These are phyloP conservation scores for Allophyes oxyacanthae DNA, from an alignment of 2,888 invertebrate genomes.

Conservation along the genomic window DNA sequence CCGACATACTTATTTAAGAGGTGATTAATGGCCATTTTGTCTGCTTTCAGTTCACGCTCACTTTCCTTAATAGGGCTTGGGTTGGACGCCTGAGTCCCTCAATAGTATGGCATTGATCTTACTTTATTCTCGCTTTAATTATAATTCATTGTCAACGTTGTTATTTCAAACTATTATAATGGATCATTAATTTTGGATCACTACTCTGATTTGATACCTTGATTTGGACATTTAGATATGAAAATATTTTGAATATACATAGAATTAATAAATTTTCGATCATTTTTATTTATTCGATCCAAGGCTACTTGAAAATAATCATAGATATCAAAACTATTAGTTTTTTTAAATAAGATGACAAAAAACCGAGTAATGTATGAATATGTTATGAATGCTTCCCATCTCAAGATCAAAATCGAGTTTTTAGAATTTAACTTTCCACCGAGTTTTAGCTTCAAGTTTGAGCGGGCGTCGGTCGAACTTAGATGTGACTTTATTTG, in stretches of 20 bases:
- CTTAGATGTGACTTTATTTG: constrained; percentile 8
- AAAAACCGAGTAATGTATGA: too few relatives aligned
- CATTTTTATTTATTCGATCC: too few relatives aligned
- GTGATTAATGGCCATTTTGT: constrained; percentile 50
- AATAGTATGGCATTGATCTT: constrained; percentile 35
- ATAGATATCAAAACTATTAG: too few relatives aligned
- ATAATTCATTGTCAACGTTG: constrained; percentile 41
- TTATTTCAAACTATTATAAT: constrained; percentile 18
- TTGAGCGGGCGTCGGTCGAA: constrained; percentile 12
- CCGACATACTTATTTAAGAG: constrained; percentile 32
- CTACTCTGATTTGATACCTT: constrained; percentile 8
- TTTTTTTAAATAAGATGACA: too few relatives aligned
- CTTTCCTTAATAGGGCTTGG: constrained; percentile 31
- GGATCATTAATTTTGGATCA: not conserved
- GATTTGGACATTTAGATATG: not conserved
- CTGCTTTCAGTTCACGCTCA: constrained; percentile 36
- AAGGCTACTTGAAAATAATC: too few relatives aligned
- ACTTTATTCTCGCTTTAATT: constrained; percentile 29
- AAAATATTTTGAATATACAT: not conserved
- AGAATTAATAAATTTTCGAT: too few relatives aligned
- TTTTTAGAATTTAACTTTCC: constrained; percentile 8
- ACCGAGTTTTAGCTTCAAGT: constrained; percentile 14
- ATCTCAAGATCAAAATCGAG: constrained; percentile 1
- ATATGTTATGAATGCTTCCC: not conserved
- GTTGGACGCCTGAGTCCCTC: constrained; percentile 10